Evolutionary conservation across 2,113 vertebrate species (phyloP).

Genomic region (Chaenogobius annularis): DNA sequence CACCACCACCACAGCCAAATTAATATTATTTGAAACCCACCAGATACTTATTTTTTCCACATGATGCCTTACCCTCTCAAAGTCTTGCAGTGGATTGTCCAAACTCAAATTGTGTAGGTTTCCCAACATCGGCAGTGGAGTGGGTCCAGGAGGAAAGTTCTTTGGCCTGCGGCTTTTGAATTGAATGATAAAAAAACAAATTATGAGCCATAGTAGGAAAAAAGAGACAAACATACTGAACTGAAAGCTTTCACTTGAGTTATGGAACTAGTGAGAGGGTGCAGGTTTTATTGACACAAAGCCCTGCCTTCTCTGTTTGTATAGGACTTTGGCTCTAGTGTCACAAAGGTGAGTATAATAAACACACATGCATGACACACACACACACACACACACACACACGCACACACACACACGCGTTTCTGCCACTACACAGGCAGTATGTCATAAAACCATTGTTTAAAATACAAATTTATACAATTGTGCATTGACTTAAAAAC

Average conservation of each 20-base stretch:
- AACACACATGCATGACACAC: too few relatives aligned
- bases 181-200: conserved; percentile 53
- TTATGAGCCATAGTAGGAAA: conserved; percentile 52
- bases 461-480: too few relatives aligned
- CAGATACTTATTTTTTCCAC: neutral
- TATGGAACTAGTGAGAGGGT: neutral
- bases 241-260: neutral
- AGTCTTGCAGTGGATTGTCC: conserved; percentile 66
- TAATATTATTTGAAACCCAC: neutral
- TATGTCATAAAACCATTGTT: too few relatives aligned
- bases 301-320: neutral
- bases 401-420: too few relatives aligned
- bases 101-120: conserved; percentile 65
- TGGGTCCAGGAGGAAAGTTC: conserved; percentile 77
- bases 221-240: conserved; percentile 58
- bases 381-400: too few relatives aligned
- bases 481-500: too few relatives aligned
- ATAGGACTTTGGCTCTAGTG: neutral
- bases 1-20: neutral
- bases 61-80: conserved; percentile 65
- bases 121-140: conserved; percentile 64
- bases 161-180: conserved; percentile 57
- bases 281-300: neutral
- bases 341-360: neutral
- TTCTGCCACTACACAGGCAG: too few relatives aligned